Base-by-base conservation (phyloP, 2,888 invertebrate genomes). In the Oxyscelio sp. region DNA sequence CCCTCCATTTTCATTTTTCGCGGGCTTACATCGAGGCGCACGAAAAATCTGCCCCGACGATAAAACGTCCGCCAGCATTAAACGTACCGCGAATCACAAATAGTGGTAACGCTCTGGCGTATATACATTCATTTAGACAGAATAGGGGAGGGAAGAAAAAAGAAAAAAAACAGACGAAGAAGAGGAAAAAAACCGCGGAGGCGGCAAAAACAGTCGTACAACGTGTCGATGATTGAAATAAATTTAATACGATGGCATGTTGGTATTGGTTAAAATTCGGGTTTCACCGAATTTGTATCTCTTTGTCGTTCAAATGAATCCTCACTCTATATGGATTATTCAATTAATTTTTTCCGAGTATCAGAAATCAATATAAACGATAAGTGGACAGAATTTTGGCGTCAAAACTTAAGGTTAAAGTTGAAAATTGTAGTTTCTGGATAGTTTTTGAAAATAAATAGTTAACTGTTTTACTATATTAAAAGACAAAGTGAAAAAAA, bases 1-100 rank as follows among this genome's bases (percentile, higher is more conserved):
- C 85, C 83, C 85, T 85, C 83, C 85, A 86, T 86, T 87, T 87
- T 81, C 84, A 86, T 84, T 86, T 86, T 83, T 81, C 81, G 81
- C 66, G 66, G 75, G 56, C 71, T 78, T 70, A 66, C 71, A 58
- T 61, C 40, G 80, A 66, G 43, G 9, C 63, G 63, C 21, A 54
- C 54, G 61, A 75, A 80, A 86, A 86, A 79, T 84, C 84, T 83
- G 84, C 84, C 73, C 52, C 54, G 58, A 15, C 80, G 80, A 82
- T 82, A 77, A 83, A 85, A 86, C 68, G 77, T 73, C 71, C 71
- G 63, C 61, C 75, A 61, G 70, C 66, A 83, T 83, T 86, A 81
- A 83, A 83, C 68, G 66, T 78, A 78, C 66, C 59, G 56, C 81
- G 73, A 80, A 85, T 85, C 83, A 81, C 83, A 77, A 81, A 75